Evolutionary conservation across 2,888 invertebrate species (phyloP), one percentile per base, ranked within the genome.

Genomic region (Bibio marci): DNA sequence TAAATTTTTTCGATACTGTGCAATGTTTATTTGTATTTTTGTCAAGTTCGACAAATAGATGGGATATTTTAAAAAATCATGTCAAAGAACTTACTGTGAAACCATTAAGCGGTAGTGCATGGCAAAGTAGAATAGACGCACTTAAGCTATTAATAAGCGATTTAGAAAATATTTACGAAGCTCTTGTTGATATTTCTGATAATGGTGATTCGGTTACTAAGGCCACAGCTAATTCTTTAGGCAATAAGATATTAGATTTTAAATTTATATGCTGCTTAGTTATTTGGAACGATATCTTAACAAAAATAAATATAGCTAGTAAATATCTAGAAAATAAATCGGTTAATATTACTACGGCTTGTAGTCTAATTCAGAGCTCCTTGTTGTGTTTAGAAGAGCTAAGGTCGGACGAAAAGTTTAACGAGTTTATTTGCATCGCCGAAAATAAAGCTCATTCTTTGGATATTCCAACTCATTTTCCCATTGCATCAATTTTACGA

Each of bases 21-120:
- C 47, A 51, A 45, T 46, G 45, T 43, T 31, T 51, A 27, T 52
- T 45, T 42, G 26, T 27, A 26, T 52, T 45, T 42, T 52, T 53
- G 46, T 48, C 47, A 19, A 37, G 41, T 19, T 50, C 49, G 30
- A 44, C 45, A 18, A 43, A 49, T 35, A 41, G 43, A 17, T 47
- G 47, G 44, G 22, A 28, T 10, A 32, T 40, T 28, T 35, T 46
- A 30, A 32, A 27, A 35, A 37, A 35, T 7, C 13, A 44, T 38
- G 18, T 38, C 28, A n/a, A 15, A 26, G 15, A 19, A 30, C 35
- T 44, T 22, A 39, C 19, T 3, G 12, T 41, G 35, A 44, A 44
- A 36, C 35, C 40, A 13, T 28, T 42, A 12, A 30, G 18, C 8
- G 33, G 18, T 31, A 43, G 41, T 18, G 19, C 38, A 25, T 44